These are phyloP conservation scores for Albula glossodonta DNA, from an alignment of 2,113 vertebrate genomes.

Conservation along the genomic window DNA sequence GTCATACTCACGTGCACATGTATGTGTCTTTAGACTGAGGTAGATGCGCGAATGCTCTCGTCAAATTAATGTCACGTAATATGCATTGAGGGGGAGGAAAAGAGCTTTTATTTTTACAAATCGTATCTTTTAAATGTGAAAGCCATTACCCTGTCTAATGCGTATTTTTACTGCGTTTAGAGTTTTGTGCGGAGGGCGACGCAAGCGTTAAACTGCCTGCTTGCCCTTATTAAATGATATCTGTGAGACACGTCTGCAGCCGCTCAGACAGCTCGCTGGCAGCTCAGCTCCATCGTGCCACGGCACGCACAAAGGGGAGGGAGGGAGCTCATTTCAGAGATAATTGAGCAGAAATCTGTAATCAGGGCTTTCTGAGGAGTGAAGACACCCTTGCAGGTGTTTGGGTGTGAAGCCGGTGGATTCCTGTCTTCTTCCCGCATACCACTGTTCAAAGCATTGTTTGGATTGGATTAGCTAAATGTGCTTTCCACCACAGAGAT, in stretches of 20 bases:
- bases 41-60: no score
- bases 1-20: no score
- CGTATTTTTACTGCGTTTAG: no score
- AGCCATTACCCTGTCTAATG: no score
- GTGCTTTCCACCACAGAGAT: neutral
- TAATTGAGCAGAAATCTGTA: neutral
- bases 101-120: no score
- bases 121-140: no score
- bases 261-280: neutral
- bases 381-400: neutral
- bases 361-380: neutral
- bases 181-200: no score
- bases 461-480: neutral
- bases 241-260: neutral
- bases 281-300: neutral
- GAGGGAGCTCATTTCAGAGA: conserved; percentile 5
- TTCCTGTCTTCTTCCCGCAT: neutral
- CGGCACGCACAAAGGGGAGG: neutral
- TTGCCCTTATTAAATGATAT: neutral
- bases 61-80: no score
- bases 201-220: neutral
- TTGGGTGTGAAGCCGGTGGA: neutral
- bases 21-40: no score
- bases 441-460: conserved; percentile 6
- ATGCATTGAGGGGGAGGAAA: no score